phyloP scores from a whole-genome alignment of 53 echinoderm and acorn worm species.

The Stichopus horrens region DNA sequence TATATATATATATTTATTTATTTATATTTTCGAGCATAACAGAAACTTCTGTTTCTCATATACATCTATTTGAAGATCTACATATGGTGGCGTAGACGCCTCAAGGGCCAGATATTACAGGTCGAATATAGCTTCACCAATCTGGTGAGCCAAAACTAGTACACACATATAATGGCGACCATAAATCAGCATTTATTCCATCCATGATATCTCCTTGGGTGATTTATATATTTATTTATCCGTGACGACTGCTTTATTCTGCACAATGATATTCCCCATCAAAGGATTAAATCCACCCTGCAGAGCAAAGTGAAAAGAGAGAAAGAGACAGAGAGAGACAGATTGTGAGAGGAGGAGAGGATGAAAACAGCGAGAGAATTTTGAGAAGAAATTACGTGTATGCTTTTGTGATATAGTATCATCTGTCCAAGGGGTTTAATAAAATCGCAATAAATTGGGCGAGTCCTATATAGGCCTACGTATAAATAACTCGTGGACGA shows the following conservation, averaged over 20 bases:
- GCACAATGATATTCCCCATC: not conserved
- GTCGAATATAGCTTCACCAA: not conserved
- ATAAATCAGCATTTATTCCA: constrained; percentile 18
- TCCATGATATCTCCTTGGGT: not conserved
- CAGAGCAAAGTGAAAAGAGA: not conserved
- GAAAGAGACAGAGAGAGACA: not conserved
- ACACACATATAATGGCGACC: constrained; percentile 8
- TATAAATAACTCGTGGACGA: not conserved
- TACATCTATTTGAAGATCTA: too few species aligned
- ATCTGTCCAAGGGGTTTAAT: constrained; percentile 12
- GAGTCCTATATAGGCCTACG: not conserved
- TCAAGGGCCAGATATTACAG: too few species aligned
- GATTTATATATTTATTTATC: constrained; percentile 43
- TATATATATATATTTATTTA: too few species aligned
- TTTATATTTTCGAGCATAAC: too few species aligned
- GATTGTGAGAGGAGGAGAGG: not conserved
- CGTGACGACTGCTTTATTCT: not conserved
- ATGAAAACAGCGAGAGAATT: not conserved
- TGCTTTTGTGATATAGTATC: not conserved
- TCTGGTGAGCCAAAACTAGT: not conserved
- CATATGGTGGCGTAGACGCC: too few species aligned
- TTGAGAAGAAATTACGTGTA: not conserved
- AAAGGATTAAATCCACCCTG: constrained; percentile 4
- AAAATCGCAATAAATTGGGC: not conserved
- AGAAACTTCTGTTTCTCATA: too few species aligned